Evolutionary conservation across 2,113 vertebrate genomes (phyloP), one percentile per base, ranked within the genome.

Genomic region (Gila orcuttii): DNA sequence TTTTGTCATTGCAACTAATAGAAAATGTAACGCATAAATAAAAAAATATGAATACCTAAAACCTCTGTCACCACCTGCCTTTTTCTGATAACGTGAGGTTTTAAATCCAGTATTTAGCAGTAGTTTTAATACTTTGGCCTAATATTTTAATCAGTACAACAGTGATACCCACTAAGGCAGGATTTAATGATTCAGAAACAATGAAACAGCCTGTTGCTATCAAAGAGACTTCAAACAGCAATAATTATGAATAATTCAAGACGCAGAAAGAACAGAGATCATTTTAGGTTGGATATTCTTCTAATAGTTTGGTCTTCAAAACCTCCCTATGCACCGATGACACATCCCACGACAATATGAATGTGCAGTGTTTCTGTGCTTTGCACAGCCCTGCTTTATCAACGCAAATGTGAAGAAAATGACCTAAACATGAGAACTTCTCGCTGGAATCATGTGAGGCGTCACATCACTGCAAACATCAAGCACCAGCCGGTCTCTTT

Each of bases 131-230:
- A 21, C 23, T 31, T 77, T 28, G 74, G 47, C 21, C 6, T 77
- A 19, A 55, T 55, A 77, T 77, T 3, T 31, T 3, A 17, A 52
- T 77, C 74, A 77, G 47, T 31, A 31, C 25, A 28, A 52, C 42
- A 28, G 73, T 76, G 25, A 7, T 50, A 76, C 45, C 50, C 25
- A 77, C 75, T 6, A 76, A 52, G 75, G 47, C 17, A 12, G 28
- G 28, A 77, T 77, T 55, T 77, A 55, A 77, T 77, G 75, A 77
- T 33, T 77, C 75, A 55, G 28, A 77, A 77, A 77, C 25, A 33
- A 77, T 28, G 71, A 75, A 75, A 75, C 28, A 33, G 25, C 75
- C 75, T 77, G 75, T 50, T 5, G 50, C 17, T 77, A 21, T 77
- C 71, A 74, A 75, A 50, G 42, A 47, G 71, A 75, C 71, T 50